Evolutionary conservation across 2,797 vertebrate species (phyloP), one percentile per base, ranked within the genome.

Genomic region (Clarias platycephalus): DNA sequence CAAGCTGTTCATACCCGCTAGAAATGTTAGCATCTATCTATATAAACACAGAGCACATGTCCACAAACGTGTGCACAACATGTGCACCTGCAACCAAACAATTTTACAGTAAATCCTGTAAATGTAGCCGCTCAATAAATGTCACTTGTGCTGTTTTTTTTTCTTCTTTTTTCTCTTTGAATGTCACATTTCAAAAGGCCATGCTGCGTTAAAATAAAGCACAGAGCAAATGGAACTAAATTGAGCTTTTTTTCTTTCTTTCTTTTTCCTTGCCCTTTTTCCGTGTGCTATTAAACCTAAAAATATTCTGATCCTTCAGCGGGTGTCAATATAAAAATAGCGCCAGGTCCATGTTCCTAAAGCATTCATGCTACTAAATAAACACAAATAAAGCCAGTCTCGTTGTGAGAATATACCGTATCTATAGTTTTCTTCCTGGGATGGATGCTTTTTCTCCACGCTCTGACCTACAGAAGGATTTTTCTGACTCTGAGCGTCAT

Each of bases 381-480:
- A 66, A 34, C 44, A 12, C 62, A 22, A 58, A 58, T 58, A 76
- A 75, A 57, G 72, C 20, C 22, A 0, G 13, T 44, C 37, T 71
- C 3, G 8, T 9, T 74, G 68, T 22, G 49, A 26, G 40, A 24
- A 44, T 24, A 71, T 44, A 71, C n/a, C 24, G 15, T 78, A 16
- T 40, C n/a, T 62, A 62, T 53, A 5, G 16, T 34, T 31, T 60
- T 49, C 31, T 57, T 28, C 67, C 53, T 60, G 37, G 57, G n/a
- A 67, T 10, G 20, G 60, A 55, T 15, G 68, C 15, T 76, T 81
- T 76, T 85, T 81, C 81, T 81, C 67, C 24, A 37, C 0, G 3
- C 70, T 57, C 53, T 85, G 78, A 85, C 78, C 78, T 71, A 18
- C 31, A n/a, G 57, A 74, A 71, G 60, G 13, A 72, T 84, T 62